Base-by-base conservation (phyloP, 2,797 vertebrate species). In the Lacerta bilineata region DNA sequence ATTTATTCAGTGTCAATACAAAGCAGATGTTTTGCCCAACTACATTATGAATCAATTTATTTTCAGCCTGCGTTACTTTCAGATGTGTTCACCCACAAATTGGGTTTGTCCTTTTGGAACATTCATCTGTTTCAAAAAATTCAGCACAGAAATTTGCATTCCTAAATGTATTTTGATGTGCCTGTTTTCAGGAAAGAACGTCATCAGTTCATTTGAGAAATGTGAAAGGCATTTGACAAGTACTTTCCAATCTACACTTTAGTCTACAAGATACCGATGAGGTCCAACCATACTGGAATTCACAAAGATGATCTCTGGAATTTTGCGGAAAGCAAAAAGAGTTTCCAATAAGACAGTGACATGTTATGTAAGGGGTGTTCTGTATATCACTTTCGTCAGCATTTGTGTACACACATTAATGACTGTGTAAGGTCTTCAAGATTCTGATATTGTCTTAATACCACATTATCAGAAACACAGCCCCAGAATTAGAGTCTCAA, bases 401-500 rank as follows among this genome's bases (percentile, higher is more conserved):
- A 27, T 84, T 74, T 84, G 69, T 0, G 15, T 29, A 93, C 13
- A 91, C 88, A 68, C 74, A 6, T 71, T n/a, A 68, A 66, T 66
- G 39, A 64, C 59, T 66, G 20, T 85, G 33, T 41, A 82, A 85
- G 91, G 91, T 91, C 80, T 95, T 93, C 13, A 87, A 79, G 92
- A 89, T 1, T 93, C 90, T 0, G 66, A 86, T 66, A 94, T 88
- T 90, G n/a, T 72, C 93, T 88, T 89, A 91, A 91, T 90, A 95
- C 85, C 94, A 86, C 92, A 81, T 43, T 87, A 93, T 90, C 85
- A 90, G 75, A 77, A 94, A 84, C 93, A 89, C 89, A 93, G 91
- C 71, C 89, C 91, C 86, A 61, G 86, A 93, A 95, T 94, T 95
- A 91, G 82, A 94, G 90, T 93, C 91, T 93, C 92, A 96, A 96